A percentile compares a stretch with the other conserved stretches of the same genome.
Conservation (phyloP, 1,140 invertebrate species). For the Oppia nitens region DNA sequence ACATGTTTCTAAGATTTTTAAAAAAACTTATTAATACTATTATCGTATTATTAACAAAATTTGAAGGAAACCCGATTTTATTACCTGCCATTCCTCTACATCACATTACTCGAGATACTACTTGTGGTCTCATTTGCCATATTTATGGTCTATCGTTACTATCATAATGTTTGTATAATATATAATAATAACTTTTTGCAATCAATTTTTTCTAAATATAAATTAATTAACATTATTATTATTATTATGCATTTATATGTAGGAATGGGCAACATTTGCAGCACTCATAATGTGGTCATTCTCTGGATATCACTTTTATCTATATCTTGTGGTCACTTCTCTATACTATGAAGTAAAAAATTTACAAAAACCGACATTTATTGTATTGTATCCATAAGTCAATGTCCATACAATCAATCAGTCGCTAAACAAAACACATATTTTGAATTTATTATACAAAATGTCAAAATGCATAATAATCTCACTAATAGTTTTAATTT, state of each 20-base stretch:
- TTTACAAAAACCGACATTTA: conserved; percentile 17
- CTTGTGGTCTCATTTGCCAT: conserved; percentile 2
- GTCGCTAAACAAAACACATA: too few relatives aligned
- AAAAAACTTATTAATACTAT: background rate
- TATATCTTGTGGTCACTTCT: conserved; percentile 13
- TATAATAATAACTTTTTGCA: background rate
- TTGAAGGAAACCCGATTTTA: conserved; percentile 16
- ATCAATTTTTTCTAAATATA: background rate
- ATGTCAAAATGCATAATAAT: too few relatives aligned
- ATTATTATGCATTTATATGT: background rate
- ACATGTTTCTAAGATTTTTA: too few relatives aligned
- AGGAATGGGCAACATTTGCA: conserved; percentile 15
- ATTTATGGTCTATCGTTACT: conserved; percentile 15
- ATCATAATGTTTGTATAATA: conserved; percentile 14
- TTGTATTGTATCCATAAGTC: conserved; percentile 14
- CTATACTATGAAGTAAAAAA: conserved; percentile 16
- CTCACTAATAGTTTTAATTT: too few relatives aligned
- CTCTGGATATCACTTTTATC: conserved; percentile 12
- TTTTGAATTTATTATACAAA: too few relatives aligned
- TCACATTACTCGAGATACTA: conserved; percentile 11
- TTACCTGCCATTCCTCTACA: conserved; percentile 15
- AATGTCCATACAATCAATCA: too few relatives aligned
- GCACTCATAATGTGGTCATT: conserved; percentile 3
- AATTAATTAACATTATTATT: conserved; percentile 3
- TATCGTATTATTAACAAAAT: background rate